Percentiles rank a stretch among this genome's conserved stretches.
Conservation (phyloP, 2,113 vertebrate genomes). For the Pseudonaja textilis region DNA sequence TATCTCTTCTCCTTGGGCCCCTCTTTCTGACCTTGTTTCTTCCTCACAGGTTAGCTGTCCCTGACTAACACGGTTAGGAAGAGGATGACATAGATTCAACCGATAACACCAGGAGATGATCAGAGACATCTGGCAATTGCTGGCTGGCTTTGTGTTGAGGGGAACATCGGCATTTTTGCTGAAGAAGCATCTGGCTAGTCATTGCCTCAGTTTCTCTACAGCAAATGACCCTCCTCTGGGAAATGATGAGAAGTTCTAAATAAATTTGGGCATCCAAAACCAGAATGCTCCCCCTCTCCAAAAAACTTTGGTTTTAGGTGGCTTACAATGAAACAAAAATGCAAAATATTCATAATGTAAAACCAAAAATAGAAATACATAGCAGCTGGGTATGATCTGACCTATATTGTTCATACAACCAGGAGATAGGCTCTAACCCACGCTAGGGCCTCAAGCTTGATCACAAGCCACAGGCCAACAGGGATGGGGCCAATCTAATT, state of each 20-base stretch:
- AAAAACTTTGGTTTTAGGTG: no score
- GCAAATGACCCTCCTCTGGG: background rate
- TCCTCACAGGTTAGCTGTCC: constrained; percentile 17
- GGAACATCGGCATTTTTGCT: background rate
- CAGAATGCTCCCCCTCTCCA: no score
- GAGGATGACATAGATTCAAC: background rate
- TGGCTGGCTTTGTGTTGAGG: background rate
- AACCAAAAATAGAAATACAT: background rate
- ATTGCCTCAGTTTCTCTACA: background rate
- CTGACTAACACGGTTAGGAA: constrained; percentile 8
- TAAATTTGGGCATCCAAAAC: background rate
- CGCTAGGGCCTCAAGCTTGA: background rate
- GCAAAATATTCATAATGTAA: background rate
- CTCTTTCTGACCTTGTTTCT: constrained; percentile 26
- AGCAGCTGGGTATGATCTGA: background rate
- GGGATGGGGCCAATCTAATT: background rate
- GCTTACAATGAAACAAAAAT: background rate
- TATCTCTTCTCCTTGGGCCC: background rate
- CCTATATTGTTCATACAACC: background rate
- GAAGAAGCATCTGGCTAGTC: background rate
- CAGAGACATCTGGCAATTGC: constrained; percentile 5
- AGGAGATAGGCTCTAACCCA: background rate
- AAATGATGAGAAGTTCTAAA: background rate
- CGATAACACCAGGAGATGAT: constrained; percentile 5
- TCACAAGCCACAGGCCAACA: background rate